Evolutionary conservation across 2,888 invertebrate genomes (phyloP), one percentile per base, ranked within the genome.

Genomic region (Pyrocoelia pectoralis): DNA sequence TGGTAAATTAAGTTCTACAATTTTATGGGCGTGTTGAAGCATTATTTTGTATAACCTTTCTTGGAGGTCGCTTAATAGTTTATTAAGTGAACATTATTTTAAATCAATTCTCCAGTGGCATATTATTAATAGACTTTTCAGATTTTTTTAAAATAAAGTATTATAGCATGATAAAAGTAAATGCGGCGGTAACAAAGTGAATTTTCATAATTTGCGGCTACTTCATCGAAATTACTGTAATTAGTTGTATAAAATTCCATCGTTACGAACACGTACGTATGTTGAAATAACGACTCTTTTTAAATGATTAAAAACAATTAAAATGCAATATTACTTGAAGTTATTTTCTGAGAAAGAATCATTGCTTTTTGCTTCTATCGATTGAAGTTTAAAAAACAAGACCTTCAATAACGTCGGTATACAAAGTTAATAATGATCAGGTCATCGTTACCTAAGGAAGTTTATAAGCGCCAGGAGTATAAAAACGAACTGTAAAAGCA

Each of bases 211-310:
- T 69, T 68, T 67, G 62, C 67, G 58, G 59, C 52, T 60, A 69
- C 69, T 70, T 71, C 67, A 71, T 71, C 71, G 68, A 70, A 71
- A 70, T 71, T 70, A 65, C 65, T 63, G 68, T 70, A 71, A 71
- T 71, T 71, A 70, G 68, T 55, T 33, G 33, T n/a, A 33, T n/a
- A 33, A n/a, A 33, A n/a, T 33, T 33, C 33, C 33, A 6, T n/a
- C n/a, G 33, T 2, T 33, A 33, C 9, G n/a, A 33, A n/a, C 33
- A 33, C 33, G 33, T n/a, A 6, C 33, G n/a, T 33, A 33, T 33
- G 33, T 33, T 43, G 43, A 43, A 43, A 43, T 43, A 43, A 43
- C 17, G 14, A 43, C 43, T 52, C 18, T 49, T 52, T 51, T 52
- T 43, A 43, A 58, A 43, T 43, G 13, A 58, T 17, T 41, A 28